Evolutionary conservation across 2,888 invertebrate species (phyloP).

Genomic region (Apamea crenata): DNA sequence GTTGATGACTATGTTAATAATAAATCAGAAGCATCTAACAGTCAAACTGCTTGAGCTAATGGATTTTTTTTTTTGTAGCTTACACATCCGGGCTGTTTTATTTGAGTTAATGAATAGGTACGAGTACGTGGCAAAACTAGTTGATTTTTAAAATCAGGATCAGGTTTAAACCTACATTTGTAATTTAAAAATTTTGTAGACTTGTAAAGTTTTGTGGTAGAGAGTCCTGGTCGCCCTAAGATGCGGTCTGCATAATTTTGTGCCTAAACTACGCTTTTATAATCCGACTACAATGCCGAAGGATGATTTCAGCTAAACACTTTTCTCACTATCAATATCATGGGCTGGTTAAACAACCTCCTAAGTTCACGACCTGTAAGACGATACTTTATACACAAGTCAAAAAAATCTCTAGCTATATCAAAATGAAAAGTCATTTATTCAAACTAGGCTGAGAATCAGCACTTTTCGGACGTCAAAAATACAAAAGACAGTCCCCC

Average conservation of each 20-base stretch:
- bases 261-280: neutral
- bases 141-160: no score
- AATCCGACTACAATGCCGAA: neutral
- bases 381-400: no score
- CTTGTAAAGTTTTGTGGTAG: no score
- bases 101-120: neutral
- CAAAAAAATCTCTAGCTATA: no score
- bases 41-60: neutral
- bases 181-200: no score
- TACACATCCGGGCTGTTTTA: neutral
- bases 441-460: no score
- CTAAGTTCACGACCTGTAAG: no score
- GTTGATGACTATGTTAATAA: conserved; percentile 2
- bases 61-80: neutral
- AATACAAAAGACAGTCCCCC: no score
- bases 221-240: neutral
- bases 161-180: neutral
- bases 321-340: neutral
- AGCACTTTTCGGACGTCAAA: no score
- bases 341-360: no score
- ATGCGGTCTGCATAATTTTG: neutral
- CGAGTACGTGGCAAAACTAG: neutral
- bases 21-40: conserved; percentile 9
- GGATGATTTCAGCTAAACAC: neutral
- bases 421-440: no score